phyloP scores from a whole-genome alignment of 2,797 vertebrate species.

The Molossus molossus region DNA sequence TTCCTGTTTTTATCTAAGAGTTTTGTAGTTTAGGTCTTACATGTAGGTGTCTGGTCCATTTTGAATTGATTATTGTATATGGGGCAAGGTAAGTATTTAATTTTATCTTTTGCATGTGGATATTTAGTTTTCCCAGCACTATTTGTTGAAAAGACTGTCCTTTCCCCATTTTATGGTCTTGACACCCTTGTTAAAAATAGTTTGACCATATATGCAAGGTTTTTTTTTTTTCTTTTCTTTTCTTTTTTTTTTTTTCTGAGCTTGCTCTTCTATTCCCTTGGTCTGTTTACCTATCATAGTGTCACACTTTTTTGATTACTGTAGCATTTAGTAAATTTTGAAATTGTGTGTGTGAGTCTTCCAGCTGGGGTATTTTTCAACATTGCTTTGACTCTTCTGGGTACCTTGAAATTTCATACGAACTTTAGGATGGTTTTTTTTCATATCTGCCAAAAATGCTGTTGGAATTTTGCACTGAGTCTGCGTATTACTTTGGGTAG shows the following conservation, averaged over 20 bases:
- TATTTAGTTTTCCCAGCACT: background rate
- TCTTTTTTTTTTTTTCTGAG: background rate
- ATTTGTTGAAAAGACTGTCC: background rate
- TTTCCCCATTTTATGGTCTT: background rate
- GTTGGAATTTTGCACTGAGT: slow-evolving; percentile 12
- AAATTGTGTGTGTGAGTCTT: slow-evolving; percentile 25
- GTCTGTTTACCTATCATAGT: background rate
- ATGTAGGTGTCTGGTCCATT: background rate
- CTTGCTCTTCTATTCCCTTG: background rate
- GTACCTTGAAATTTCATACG: background rate
- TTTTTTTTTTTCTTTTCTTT: background rate
- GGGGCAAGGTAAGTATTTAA: background rate
- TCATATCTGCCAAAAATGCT: slow-evolving; percentile 26
- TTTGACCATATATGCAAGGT: background rate
- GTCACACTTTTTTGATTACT: background rate
- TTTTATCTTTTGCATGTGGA: slow-evolving; percentile 7
- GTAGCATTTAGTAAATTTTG: slow-evolving; percentile 46
- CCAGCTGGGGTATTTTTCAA: slow-evolving; percentile 15
- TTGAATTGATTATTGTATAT: slow-evolving; percentile 7
- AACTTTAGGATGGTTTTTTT: slow-evolving; percentile 27
- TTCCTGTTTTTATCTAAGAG: background rate
- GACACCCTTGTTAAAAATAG: slow-evolving; percentile 17
- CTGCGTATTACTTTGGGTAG: background rate
- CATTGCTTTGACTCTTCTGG: background rate
- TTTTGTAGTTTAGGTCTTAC: background rate